These are phyloP conservation scores for Xylota sylvarum DNA, from an alignment of 2,888 invertebrate genomes.

Conservation along the genomic window DNA sequence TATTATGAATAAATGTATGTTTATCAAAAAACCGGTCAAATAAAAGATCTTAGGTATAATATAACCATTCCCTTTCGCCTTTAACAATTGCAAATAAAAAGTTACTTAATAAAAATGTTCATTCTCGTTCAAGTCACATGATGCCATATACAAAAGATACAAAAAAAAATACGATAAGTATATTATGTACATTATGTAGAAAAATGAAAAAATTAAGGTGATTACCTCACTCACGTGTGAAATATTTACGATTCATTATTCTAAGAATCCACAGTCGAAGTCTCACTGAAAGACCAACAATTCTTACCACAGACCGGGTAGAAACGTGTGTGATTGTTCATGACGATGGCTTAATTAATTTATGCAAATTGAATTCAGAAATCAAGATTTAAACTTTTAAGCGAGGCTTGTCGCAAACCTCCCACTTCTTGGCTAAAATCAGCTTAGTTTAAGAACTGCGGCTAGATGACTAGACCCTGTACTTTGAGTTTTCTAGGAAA, in stretches of 20 bases:
- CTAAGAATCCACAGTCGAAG: background rate
- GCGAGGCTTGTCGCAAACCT: constrained; percentile 1
- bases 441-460: background rate
- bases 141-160: background rate
- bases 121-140: background rate
- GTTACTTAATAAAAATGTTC: background rate
- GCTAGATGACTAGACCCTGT: constrained; percentile 28
- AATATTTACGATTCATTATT: constrained; percentile 12
- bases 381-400: constrained; percentile 16
- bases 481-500: constrained; percentile 48
- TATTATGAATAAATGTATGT: background rate
- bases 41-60: background rate
- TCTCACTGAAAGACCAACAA: background rate
- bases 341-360: constrained; percentile 10
- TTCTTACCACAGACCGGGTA: background rate
- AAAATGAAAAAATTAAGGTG: background rate
- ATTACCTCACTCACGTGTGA: constrained; percentile 35
- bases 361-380: constrained; percentile 37
- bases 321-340: background rate
- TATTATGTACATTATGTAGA: background rate
- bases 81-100: background rate
- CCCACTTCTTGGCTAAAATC: constrained; percentile 31
- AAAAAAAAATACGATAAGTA: too few relatives aligned
- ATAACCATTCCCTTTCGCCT: background rate
- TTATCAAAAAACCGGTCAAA: background rate